These are phyloP conservation scores for Matsumyia berberina DNA, from an alignment of 2,888 invertebrate species.

Conservation along the genomic window DNA sequence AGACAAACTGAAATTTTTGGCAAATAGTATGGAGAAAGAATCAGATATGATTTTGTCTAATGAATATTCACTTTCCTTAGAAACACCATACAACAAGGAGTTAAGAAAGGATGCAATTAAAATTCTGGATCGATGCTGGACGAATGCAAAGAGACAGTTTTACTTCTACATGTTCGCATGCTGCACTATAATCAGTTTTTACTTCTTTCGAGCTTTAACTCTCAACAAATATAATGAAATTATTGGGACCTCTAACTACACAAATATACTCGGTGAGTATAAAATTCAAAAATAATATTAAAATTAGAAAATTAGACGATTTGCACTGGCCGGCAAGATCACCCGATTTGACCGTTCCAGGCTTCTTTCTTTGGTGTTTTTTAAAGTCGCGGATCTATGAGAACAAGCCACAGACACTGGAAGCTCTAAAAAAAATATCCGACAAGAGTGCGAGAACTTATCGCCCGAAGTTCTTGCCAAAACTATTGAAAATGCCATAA, in stretches of 20 bases:
- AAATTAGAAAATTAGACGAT: too few species aligned
- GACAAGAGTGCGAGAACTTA: too few species aligned
- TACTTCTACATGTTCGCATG: constrained; percentile 78
- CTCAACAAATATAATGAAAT: constrained; percentile 77
- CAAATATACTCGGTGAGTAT: constrained; percentile 78
- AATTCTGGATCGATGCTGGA: constrained; percentile 79
- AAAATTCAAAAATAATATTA: too few species aligned
- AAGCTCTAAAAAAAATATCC: too few species aligned
- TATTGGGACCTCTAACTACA: constrained; percentile 73
- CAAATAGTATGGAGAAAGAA: background rate
- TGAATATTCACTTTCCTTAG: constrained; percentile 60
- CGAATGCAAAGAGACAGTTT: constrained; percentile 78
- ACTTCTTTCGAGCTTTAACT: constrained; percentile 77
- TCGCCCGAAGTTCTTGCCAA: too few species aligned
- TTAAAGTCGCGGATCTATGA: too few species aligned
- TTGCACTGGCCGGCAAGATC: too few species aligned
- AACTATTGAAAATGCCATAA: too few species aligned
- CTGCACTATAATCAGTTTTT: constrained; percentile 77
- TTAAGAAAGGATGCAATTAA: constrained; percentile 77
- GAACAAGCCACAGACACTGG: too few species aligned
- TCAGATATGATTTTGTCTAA: background rate
- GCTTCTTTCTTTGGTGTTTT: too few species aligned
- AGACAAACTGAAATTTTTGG: constrained; percentile 31
- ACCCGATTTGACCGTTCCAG: too few species aligned
- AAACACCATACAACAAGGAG: constrained; percentile 77